Percentiles rank a stretch among this genome's conserved stretches.
Evolutionary conservation across 2,797 vertebrate genomes (phyloP).

Genomic region (Pseudochirops corinnae): DNA sequence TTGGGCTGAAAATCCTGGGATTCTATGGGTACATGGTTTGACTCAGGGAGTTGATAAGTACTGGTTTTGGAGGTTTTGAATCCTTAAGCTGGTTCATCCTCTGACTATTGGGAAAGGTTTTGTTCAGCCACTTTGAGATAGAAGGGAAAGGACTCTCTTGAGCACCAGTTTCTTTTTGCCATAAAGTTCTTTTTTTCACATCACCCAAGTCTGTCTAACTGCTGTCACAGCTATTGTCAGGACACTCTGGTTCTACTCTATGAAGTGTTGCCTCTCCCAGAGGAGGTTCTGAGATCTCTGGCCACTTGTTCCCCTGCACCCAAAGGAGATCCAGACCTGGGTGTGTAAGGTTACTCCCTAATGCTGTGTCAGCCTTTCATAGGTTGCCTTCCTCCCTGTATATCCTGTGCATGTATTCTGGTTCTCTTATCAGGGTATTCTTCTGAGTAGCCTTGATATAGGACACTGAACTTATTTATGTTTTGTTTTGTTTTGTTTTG

Average conservation of each 20-base stretch:
- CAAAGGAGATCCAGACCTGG: background rate
- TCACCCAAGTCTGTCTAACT: constrained; percentile 16
- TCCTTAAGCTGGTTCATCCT: constrained; percentile 1
- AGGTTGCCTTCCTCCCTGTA: background rate
- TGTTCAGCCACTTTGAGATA: background rate
- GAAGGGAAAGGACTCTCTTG: constrained; percentile 1
- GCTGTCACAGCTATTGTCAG: background rate
- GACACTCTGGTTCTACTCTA: background rate
- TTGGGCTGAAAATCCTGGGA: background rate
- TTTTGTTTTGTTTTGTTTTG: background rate
- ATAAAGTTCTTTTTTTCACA: constrained; percentile 54
- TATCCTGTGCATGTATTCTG: constrained; percentile 27
- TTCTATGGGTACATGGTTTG: background rate
- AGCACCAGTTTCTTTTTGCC: constrained; percentile 34
- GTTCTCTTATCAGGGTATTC: constrained; percentile 33
- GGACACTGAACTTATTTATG: constrained; percentile 34
- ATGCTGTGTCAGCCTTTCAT: background rate
- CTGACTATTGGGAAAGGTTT: constrained; percentile 18
- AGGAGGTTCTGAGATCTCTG: background rate
- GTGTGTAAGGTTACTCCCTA: background rate
- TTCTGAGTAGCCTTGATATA: constrained; percentile 59
- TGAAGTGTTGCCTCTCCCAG: background rate
- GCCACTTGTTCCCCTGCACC: background rate
- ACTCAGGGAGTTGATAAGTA: background rate
- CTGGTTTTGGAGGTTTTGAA: too few species aligned